phyloP scores from a whole-genome alignment of 92 coral and sea anemone species.

The Phenganax marumi region DNA sequence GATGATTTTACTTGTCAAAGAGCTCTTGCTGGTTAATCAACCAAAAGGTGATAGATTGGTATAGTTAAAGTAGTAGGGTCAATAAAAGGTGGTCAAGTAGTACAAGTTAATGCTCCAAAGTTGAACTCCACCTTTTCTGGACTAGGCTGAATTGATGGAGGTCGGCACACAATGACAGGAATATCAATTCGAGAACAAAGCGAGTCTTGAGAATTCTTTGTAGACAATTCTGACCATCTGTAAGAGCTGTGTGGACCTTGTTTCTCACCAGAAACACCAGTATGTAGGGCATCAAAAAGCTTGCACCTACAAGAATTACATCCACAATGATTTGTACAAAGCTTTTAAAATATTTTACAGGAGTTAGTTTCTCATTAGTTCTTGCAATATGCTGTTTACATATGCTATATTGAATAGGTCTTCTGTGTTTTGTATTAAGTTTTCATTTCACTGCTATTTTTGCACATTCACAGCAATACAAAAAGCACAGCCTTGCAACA shows the following conservation, averaged over 20 bases:
- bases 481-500: no score
- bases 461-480: no score
- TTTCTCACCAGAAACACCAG: constrained; percentile 23
- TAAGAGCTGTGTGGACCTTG: constrained; percentile 5
- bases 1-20: no score
- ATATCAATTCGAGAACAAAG: neutral
- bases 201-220: constrained; percentile 10
- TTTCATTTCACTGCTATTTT: no score
- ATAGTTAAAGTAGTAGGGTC: neutral
- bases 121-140: neutral
- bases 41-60: no score
- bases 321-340: no score
- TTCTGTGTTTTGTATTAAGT: no score
- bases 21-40: no score
- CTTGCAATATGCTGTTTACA: no score
- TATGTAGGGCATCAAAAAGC: constrained; percentile 68
- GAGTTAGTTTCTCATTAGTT: no score
- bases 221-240: constrained; percentile 18
- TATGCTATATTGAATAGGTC: no score
- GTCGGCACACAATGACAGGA: neutral
- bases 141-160: neutral
- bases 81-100: neutral
- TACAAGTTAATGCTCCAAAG: neutral
- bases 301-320: constrained; percentile 52
- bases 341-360: no score